Conservation (phyloP, 1,140 invertebrate species). For the Drosophila aff. region DNA sequence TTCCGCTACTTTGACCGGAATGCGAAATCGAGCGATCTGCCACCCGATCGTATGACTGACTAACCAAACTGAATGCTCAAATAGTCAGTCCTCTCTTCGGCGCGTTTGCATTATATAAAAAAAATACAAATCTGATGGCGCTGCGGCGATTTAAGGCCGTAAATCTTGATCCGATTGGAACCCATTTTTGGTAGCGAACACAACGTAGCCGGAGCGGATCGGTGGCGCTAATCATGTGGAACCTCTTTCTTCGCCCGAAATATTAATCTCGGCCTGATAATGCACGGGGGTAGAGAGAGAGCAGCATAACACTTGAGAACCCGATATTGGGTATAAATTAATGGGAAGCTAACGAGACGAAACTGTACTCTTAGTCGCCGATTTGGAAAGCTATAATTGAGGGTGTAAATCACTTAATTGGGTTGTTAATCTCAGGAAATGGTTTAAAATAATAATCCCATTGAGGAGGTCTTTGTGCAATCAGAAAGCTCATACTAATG, state of each 20-base stretch:
- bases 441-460: background rate
- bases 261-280: conserved; percentile 44
- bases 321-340: conserved; percentile 55
- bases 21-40: conserved; percentile 24
- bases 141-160: conserved; percentile 42
- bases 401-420: conserved; percentile 10
- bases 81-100: conserved; percentile 27
- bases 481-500: background rate
- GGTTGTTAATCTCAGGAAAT: conserved; percentile 2
- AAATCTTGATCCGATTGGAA: conserved; percentile 60
- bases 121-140: conserved; percentile 51
- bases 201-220: conserved; percentile 2
- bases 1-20: conserved; percentile 38
- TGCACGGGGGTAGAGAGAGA: background rate
- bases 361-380: conserved; percentile 23
- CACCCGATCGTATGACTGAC: conserved; percentile 25
- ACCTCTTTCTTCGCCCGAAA: conserved; percentile 34
- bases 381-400: background rate
- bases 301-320: conserved; percentile 28
- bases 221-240: conserved; percentile 67
- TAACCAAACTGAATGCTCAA: conserved; percentile 43
- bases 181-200: conserved; percentile 43
- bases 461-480: background rate
- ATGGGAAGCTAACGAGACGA: conserved; percentile 3
- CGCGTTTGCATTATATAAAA: conserved; percentile 67